Conservation (phyloP, 2,888 invertebrate species). For the Brachyptera risi region DNA sequence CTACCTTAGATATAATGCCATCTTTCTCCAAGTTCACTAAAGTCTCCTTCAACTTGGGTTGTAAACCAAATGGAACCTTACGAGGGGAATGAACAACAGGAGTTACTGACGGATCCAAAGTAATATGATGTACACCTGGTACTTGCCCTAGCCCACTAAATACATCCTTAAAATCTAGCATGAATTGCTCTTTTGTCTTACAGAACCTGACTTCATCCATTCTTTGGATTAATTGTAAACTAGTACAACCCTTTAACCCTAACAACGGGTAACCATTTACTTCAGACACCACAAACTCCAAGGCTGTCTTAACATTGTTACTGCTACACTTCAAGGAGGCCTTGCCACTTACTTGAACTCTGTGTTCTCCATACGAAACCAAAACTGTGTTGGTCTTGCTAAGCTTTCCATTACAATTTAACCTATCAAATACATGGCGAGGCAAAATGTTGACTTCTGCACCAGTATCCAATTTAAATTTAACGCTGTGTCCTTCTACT, state of each 20-base stretch:
- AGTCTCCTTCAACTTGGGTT: background rate
- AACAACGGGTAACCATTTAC: background rate
- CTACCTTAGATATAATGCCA: background rate
- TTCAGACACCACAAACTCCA: background rate
- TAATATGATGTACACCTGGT: background rate
- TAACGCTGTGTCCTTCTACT: background rate
- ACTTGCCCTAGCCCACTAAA: slow-evolving; percentile 9
- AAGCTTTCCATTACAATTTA: background rate
- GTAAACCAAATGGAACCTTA: background rate
- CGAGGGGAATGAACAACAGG: slow-evolving; percentile 8
- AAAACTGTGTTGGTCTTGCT: background rate
- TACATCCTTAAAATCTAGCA: background rate
- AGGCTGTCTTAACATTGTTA: background rate
- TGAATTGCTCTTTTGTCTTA: background rate
- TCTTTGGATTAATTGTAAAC: background rate
- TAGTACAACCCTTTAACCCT: background rate
- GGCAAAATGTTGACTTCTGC: background rate
- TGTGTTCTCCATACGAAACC: background rate
- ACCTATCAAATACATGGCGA: background rate
- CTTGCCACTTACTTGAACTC: background rate
- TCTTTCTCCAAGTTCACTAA: background rate
- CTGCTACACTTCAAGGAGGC: background rate
- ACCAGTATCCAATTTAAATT: background rate
- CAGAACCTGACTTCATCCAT: background rate
- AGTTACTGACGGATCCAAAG: background rate